Base-by-base conservation (phyloP, 2,113 vertebrate genomes). In the Sarotherodon lohbergeri region DNA sequence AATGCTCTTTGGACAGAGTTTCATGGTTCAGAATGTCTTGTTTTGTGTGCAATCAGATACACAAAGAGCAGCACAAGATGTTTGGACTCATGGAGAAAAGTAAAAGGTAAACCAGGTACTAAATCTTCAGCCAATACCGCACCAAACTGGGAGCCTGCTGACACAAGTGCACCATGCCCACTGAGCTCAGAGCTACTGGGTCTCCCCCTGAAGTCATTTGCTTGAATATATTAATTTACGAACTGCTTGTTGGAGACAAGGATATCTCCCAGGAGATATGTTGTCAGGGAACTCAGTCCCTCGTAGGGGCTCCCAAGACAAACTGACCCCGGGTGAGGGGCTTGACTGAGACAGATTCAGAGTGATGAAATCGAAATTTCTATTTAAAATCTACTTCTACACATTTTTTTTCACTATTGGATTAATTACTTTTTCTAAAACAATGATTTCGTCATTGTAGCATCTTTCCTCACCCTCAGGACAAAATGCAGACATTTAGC, bases 401-500 rank as follows among this genome's bases (percentile, higher is more conserved):
- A 68, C 4, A 41, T 68, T 27, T 43, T 4, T 4, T 41, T 24
- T 43, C 12, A 24, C 7, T 41, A 16, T 71, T 0, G 0, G 36
- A 73, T 19, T 24, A 14, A 27, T 73, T 17, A 4, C 8, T 5
- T 46, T 9, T 27, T 48, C 22, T 17, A 9, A 29, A 73, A 0
- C 22, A 7, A 29, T 0, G 41, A 17, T 48, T 1, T 27, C 24
- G 4, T 46, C 8, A 46, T 46, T 48, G 13, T 19, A 48, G 14
- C 14, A 73, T 27, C 0, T 46, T 11, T 27, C 22, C 22, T 73
- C 22, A 1, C 3, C 41, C 41, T 27, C 14, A 0, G 24, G 3
- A 29, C 0, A 73, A 48, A 11, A 29, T 10, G 9, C 14, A 27
- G 22, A 76, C 3, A 0, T 48, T 29, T 48, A 1, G 24, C 57